Evolutionary conservation across 2,113 vertebrate genomes (phyloP).

Genomic region (Harpagus bidentatus): DNA sequence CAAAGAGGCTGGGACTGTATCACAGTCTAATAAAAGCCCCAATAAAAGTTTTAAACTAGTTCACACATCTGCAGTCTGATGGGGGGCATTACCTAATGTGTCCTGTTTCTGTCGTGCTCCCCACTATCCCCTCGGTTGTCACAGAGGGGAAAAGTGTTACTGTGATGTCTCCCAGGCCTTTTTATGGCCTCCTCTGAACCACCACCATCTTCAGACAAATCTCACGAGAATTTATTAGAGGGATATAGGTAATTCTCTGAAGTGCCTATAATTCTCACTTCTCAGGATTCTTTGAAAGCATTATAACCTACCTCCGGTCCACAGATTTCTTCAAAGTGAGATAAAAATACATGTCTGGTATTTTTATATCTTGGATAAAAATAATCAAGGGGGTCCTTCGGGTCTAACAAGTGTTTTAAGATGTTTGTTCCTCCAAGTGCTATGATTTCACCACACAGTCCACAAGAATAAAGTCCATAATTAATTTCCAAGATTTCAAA

Average conservation of each 20-base stretch:
- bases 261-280: conserved; percentile 42
- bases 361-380: conserved; percentile 60
- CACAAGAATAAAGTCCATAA: not conserved
- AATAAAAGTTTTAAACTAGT: conserved; percentile 79
- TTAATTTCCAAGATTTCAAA: conserved; percentile 17
- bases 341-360: conserved; percentile 40
- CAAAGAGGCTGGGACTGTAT: conserved; percentile 66
- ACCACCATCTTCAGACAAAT: conserved; percentile 36
- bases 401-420: not conserved
- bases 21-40: conserved; percentile 73
- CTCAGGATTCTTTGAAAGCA: conserved; percentile 18
- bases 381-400: conserved; percentile 2
- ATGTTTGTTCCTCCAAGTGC: not conserved
- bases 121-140: not conserved
- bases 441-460: not conserved
- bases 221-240: conserved; percentile 2
- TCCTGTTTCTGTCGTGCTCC: not conserved
- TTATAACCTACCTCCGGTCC: not conserved
- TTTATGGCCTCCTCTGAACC: conserved; percentile 31
- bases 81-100: conserved; percentile 73
- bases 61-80: conserved; percentile 77
- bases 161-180: not conserved
- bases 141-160: not conserved
- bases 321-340: conserved; percentile 22
- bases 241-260: conserved; percentile 31